These are phyloP conservation scores for Heliconius himera DNA, from an alignment of 1,140 invertebrate genomes.

Conservation along the genomic window DNA sequence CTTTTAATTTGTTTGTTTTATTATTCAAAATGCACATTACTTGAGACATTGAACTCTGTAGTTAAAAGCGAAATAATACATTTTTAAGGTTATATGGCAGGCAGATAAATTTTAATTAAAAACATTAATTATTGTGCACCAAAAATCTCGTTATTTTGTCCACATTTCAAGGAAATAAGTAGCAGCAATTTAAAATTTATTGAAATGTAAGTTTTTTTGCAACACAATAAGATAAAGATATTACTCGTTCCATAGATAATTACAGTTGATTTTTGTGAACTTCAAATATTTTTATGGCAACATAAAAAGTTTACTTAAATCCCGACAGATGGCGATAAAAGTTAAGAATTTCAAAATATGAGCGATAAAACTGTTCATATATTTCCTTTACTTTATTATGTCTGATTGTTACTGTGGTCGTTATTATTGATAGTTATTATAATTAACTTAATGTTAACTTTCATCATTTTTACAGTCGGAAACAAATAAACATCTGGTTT, in stretches of 20 bases:
- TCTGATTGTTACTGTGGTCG: not conserved
- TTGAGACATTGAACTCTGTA: not conserved
- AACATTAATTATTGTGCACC: not conserved
- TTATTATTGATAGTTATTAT: not conserved
- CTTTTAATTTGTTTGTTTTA: slow-evolving; percentile 44
- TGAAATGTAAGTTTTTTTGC: not conserved
- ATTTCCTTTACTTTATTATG: not conserved
- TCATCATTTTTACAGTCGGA: not conserved
- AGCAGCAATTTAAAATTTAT: not conserved
- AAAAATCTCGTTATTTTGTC: not conserved
- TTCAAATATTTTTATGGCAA: slow-evolving; percentile 5
- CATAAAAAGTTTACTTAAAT: slow-evolving; percentile 1
- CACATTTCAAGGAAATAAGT: not conserved
- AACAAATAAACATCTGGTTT: slow-evolving; percentile 12
- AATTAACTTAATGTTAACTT: slow-evolving; percentile 1
- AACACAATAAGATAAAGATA: not conserved
- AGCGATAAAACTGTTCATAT: not conserved
- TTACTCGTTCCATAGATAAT: not conserved
- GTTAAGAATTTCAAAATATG: not conserved
- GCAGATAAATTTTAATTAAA: not conserved
- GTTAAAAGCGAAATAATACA: not conserved
- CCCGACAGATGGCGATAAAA: slow-evolving; percentile 26
- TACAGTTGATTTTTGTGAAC: not conserved
- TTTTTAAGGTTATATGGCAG: not conserved
- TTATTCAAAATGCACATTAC: not conserved